phyloP scores from a whole-genome alignment of 2,888 invertebrate species.

The Drosophila peninsularis region DNA sequence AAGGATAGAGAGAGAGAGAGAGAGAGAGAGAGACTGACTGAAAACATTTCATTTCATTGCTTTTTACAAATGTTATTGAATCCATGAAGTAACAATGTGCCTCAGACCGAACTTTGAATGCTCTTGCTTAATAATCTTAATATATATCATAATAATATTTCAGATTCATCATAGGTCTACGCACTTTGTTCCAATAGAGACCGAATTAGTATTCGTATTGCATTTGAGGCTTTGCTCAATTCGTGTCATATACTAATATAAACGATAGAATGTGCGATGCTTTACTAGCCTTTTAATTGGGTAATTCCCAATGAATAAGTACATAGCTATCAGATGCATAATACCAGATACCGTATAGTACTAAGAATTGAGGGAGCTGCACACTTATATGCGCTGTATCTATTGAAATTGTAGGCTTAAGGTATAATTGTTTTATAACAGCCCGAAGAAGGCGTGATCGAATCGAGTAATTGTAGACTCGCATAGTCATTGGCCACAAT shows the following conservation, averaged over 20 bases:
- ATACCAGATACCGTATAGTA: not conserved
- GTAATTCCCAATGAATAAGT: conserved; percentile 21
- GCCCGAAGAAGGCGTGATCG: not conserved
- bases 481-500: not conserved
- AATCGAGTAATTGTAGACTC: not conserved
- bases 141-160: not conserved
- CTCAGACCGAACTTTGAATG: not conserved
- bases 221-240: not conserved
- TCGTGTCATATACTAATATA: not conserved
- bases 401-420: not conserved
- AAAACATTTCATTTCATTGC: conserved; percentile 7
- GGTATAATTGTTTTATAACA: not conserved
- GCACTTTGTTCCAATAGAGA: not conserved
- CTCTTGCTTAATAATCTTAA: not conserved
- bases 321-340: conserved; percentile 11
- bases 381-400: not conserved
- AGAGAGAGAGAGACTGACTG: not conserved
- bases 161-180: not conserved
- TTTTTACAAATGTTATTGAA: too few relatives aligned
- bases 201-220: not conserved
- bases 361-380: not conserved
- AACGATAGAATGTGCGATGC: not conserved
- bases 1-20: not conserved
- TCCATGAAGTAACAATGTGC: too few relatives aligned
- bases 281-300: conserved; percentile 10